A percentile compares a stretch with the other conserved stretches of the same genome.
Evolutionary conservation across 2,888 invertebrate species (phyloP).

Genomic region (Microctonus hyperodae): DNA sequence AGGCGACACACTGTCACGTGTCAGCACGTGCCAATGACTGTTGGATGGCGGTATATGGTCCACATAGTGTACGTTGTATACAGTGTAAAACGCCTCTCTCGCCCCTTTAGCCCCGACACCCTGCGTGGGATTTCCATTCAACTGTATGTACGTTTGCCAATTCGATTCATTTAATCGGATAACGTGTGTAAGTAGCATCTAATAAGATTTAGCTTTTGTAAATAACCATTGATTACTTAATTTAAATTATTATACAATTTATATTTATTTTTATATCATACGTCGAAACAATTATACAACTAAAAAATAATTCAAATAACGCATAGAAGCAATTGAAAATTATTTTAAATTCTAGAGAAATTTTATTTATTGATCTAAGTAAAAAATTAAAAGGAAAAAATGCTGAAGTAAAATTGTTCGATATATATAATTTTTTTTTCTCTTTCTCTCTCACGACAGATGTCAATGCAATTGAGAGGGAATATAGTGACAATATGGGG

Average conservation of each 20-base stretch:
- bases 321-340: too few species aligned
- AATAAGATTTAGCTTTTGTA: constrained; percentile 25
- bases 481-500: not conserved
- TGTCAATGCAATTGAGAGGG: not conserved
- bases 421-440: constrained; percentile 14
- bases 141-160: constrained; percentile 28
- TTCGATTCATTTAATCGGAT: constrained; percentile 33
- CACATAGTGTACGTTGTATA: constrained; percentile 1
- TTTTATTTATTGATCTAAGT: too few species aligned
- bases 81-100: constrained; percentile 16
- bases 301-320: too few species aligned
- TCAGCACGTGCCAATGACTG: constrained; percentile 54
- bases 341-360: too few species aligned
- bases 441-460: not conserved
- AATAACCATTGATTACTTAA: constrained; percentile 22
- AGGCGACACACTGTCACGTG: constrained; percentile 58
- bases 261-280: not conserved
- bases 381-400: not conserved
- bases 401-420: not conserved
- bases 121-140: constrained; percentile 28
- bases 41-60: constrained; percentile 8
- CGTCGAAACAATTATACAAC: too few species aligned
- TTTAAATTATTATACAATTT: constrained; percentile 6
- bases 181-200: constrained; percentile 31
- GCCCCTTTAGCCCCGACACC: not conserved